Conservation (phyloP, 2,797 vertebrate species). For the Podargus strigoides region DNA sequence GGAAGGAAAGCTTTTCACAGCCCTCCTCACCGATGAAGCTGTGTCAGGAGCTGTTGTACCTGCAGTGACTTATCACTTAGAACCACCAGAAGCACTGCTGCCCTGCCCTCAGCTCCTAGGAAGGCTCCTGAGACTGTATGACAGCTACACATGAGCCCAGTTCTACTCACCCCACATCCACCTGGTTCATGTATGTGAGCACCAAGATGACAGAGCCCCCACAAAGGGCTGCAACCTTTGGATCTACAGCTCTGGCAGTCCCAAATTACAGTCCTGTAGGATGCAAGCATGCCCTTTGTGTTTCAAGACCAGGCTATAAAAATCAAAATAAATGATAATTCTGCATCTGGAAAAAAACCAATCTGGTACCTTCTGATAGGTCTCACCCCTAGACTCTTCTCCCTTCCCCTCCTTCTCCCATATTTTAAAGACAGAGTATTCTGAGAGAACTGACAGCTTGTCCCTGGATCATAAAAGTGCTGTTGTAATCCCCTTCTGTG, state of each 20-base stretch:
- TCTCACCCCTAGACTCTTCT: background rate
- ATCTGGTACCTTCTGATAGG: background rate
- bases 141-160: background rate
- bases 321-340: background rate
- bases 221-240: background rate
- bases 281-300: background rate
- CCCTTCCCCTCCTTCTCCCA: background rate
- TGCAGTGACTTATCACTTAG: background rate
- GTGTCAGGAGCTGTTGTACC: background rate
- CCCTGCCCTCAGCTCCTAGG: background rate
- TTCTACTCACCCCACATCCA: background rate
- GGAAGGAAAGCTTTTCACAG: background rate
- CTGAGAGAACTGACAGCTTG: background rate
- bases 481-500: background rate
- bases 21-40: background rate
- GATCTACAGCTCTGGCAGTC: background rate
- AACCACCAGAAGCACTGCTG: background rate
- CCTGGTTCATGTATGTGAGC: rapidly evolving
- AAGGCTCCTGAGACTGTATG: background rate
- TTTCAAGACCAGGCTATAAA: background rate
- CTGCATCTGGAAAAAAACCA: background rate
- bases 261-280: background rate
- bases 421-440: background rate
- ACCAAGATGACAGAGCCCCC: background rate
- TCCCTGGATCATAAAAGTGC: background rate